Conservation (phyloP, 2,888 invertebrate species). For the Caradrina kadenii region DNA sequence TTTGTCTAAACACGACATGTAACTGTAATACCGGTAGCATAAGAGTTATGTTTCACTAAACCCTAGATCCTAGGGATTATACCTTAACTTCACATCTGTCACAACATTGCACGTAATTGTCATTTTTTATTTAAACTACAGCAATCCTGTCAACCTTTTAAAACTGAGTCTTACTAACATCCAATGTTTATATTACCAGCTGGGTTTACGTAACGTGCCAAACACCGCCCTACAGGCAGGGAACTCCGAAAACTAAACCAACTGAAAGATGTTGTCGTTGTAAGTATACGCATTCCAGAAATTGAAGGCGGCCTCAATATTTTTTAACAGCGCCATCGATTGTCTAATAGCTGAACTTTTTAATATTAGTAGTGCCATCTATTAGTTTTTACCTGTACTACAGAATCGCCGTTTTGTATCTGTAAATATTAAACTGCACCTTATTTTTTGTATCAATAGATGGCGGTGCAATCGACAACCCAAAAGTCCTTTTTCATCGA, state of each 20-base stretch:
- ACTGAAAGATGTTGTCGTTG: slow-evolving; percentile 78
- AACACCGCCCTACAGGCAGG: slow-evolving; percentile 85
- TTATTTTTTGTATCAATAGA: slow-evolving; percentile 5
- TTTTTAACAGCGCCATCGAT: slow-evolving; percentile 67
- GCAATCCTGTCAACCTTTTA: slow-evolving; percentile 15
- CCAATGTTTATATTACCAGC: slow-evolving; percentile 80
- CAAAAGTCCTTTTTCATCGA: background rate
- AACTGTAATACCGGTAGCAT: slow-evolving; percentile 72
- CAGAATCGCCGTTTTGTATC: background rate
- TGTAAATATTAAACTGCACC: background rate
- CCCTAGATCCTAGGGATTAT: slow-evolving; percentile 51
- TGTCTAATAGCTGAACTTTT: slow-evolving; percentile 70
- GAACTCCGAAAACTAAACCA: slow-evolving; percentile 86
- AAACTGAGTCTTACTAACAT: slow-evolving; percentile 42
- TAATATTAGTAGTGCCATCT: slow-evolving; percentile 9
- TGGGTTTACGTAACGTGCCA: slow-evolving; percentile 84
- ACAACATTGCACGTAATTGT: slow-evolving; percentile 21
- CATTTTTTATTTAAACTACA: slow-evolving; percentile 11
- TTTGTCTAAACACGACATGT: slow-evolving; percentile 82
- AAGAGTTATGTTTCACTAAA: slow-evolving; percentile 78
- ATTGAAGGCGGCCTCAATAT: slow-evolving; percentile 7
- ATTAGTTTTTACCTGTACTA: background rate
- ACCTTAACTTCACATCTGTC: slow-evolving; percentile 36
- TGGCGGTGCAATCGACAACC: background rate
- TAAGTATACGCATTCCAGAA: slow-evolving; percentile 42